phyloP scores from a whole-genome alignment of 2,113 vertebrate genomes.

The Anhinga rufa region DNA sequence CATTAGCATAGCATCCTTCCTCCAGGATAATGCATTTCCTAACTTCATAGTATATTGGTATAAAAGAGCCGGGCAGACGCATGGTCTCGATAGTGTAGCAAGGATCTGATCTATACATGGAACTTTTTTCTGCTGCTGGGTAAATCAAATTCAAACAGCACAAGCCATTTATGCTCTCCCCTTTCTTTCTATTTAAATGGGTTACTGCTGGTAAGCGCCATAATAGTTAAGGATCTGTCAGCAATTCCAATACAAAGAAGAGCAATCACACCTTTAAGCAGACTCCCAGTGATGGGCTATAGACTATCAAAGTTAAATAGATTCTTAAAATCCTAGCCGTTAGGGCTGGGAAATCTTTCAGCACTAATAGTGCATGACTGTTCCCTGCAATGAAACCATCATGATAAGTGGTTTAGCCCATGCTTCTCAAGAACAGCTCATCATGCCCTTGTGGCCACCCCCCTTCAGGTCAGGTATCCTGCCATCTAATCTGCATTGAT shows the following conservation, averaged over 20 bases:
- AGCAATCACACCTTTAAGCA: slow-evolving; percentile 60
- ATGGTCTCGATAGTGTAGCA: neutral
- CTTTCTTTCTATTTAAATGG: slow-evolving; percentile 59
- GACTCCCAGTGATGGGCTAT: slow-evolving; percentile 48
- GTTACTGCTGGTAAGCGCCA: slow-evolving; percentile 51
- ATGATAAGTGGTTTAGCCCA: slow-evolving; percentile 5
- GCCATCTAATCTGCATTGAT: neutral
- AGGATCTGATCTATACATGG: neutral
- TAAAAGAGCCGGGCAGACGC: neutral
- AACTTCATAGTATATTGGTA: neutral
- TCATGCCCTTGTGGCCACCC: slow-evolving; percentile 20
- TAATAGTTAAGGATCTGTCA: slow-evolving; percentile 66
- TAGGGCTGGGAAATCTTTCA: slow-evolving; percentile 61
- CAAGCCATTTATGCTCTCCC: slow-evolving; percentile 13
- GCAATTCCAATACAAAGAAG: slow-evolving; percentile 63
- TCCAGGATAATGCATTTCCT: slow-evolving; percentile 4
- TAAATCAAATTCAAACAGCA: slow-evolving; percentile 55
- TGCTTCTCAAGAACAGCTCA: neutral
- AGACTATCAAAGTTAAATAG: slow-evolving; percentile 66
- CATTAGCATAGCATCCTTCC: neutral
- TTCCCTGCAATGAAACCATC: slow-evolving; percentile 45
- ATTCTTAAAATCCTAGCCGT: slow-evolving; percentile 55
- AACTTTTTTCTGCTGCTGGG: slow-evolving; percentile 28
- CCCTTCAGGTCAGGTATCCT: neutral
- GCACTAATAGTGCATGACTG: slow-evolving; percentile 62